These are phyloP conservation scores for Mohoua ochrocephala DNA, from an alignment of 2,113 vertebrate species.

Conservation along the genomic window DNA sequence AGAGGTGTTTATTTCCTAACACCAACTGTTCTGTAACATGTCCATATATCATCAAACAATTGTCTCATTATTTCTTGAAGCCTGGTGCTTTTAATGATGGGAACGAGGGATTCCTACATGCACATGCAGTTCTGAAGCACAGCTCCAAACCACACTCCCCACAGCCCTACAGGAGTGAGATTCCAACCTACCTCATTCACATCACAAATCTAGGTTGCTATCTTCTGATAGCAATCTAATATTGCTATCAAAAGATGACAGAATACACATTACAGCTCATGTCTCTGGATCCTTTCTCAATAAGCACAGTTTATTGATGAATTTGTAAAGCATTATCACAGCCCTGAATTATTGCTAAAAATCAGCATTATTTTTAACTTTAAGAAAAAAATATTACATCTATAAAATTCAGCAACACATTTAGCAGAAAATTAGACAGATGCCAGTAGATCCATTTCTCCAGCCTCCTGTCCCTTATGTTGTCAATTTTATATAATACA, in stretches of 20 bases:
- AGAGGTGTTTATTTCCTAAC: background rate
- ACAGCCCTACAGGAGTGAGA: background rate
- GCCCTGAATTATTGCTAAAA: background rate
- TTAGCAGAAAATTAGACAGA: background rate
- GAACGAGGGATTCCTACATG: background rate
- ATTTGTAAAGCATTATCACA: background rate
- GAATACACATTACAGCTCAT: background rate
- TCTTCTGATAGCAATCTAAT: background rate
- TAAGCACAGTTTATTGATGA: background rate
- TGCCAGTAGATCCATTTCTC: background rate
- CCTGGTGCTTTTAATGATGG: background rate
- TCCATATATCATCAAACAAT: background rate
- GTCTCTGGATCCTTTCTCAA: background rate
- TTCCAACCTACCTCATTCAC: background rate
- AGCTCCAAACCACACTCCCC: background rate
- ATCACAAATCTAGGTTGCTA: background rate
- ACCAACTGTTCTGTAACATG: background rate
- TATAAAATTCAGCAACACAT: background rate
- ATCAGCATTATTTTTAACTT: background rate
- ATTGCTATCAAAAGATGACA: background rate
- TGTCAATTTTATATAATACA: background rate
- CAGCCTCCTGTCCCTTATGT: background rate
- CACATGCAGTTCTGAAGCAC: background rate
- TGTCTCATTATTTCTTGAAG: background rate
- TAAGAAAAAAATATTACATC: background rate